Evolutionary conservation across 2,113 vertebrate genomes (phyloP), one percentile per base, ranked within the genome.

Genomic region (Plotosus lineatus): DNA sequence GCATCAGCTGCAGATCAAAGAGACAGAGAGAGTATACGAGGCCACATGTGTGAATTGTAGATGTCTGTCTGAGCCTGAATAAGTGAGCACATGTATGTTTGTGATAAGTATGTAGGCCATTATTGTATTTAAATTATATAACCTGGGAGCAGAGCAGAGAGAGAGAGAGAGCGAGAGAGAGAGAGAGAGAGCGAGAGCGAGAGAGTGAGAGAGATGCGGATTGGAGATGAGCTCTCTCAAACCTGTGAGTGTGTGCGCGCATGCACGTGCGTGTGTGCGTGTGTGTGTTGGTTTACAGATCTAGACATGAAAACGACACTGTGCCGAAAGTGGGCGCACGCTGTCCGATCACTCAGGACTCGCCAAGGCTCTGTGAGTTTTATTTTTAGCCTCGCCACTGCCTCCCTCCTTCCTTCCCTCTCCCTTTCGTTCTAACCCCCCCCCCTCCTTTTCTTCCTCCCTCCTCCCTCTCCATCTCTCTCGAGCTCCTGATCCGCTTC

Each of bases 81-180:
- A 55, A 78, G 42, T 83, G 31, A 46, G 72, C 68, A 72, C 75
- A 48, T 76, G 69, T 76, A 46, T 65, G 72, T 84, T 14, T 80
- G 55, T 79, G 42, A 58, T 6, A 83, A 88, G 88, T 92, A 94
- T 94, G 92, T 95, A 94, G 94, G 93, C 90, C 92, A 93, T 91
- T 92, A 91, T 93, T 94, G 92, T 94, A 90, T 93, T 93, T 89
- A 90, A 89, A 91, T 95, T 94, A 92, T 85, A 86, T 95, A 94
- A 94, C 92, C 75, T 38, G 68, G 53, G 46, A 76, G 61, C 53
- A 40, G 21, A 46, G 53, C 40, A 28, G 63, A 38, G 38, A 48
- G 48, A 60, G 72, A 23, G 15, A 55, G 74, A n/a, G n/a, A n/a
- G n/a, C n/a, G 17, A 36, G 60, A 31, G 53, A 53, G 28, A 80